A percentile compares a stretch with the other conserved stretches of the same genome.
Conservation (phyloP, 2,888 invertebrate species). For the Trachelus tabidus region DNA sequence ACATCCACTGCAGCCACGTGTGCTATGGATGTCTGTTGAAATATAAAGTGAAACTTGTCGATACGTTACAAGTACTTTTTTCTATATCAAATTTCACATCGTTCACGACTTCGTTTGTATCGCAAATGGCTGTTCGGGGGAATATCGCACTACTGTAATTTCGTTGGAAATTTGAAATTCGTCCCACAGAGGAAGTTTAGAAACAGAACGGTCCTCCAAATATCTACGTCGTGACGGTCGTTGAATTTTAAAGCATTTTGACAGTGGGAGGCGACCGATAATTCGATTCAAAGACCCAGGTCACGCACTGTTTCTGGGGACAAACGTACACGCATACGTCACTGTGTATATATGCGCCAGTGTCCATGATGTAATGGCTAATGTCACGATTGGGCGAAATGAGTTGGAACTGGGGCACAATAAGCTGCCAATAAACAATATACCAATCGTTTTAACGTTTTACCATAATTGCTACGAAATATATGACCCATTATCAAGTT, state of each 20-base stretch:
- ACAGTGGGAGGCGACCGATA: neutral
- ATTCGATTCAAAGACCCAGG: neutral
- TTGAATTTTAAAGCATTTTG: neutral
- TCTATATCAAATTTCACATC: neutral
- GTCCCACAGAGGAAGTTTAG: neutral
- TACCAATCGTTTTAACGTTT: slow-evolving; percentile 32
- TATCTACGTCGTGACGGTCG: neutral
- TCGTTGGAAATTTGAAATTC: neutral
- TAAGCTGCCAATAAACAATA: slow-evolving; percentile 29
- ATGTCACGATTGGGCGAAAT: slow-evolving; percentile 15
- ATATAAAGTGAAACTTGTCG: neutral
- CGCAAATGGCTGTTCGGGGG: neutral
- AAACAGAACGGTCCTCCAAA: neutral
- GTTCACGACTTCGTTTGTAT: neutral
- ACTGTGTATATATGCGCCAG: slow-evolving; percentile 1
- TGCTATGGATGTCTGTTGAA: neutral
- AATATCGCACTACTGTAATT: neutral
- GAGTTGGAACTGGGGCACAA: slow-evolving; percentile 28
- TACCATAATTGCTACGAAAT: neutral
- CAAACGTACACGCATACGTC: neutral
- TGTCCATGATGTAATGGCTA: slow-evolving; percentile 23
- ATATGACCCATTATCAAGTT: neutral
- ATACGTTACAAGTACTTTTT: neutral
- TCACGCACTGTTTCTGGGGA: neutral
- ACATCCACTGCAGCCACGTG: neutral